phyloP scores from a whole-genome alignment of 2,888 invertebrate species.

The Plagodis dolabraria region DNA sequence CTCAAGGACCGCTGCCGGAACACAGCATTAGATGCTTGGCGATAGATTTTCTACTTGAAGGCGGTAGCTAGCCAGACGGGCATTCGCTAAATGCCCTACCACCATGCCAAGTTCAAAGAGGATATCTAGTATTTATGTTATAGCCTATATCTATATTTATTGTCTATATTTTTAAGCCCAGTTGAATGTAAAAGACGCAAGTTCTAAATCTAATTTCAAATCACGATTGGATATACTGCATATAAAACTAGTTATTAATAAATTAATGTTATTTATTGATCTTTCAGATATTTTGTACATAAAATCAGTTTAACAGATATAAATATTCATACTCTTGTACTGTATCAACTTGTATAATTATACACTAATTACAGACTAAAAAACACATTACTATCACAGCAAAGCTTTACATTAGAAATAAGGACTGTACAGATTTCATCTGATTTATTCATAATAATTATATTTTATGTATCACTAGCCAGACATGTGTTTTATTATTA shows the following conservation, averaged over 20 bases:
- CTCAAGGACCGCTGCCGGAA: too few relatives aligned
- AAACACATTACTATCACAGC: conserved; percentile 61
- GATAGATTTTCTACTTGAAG: too few relatives aligned
- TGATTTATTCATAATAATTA: conserved; percentile 17
- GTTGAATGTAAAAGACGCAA: too few relatives aligned
- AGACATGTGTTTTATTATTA: conserved; percentile 20
- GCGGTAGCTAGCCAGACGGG: too few relatives aligned
- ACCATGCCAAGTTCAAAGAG: too few relatives aligned
- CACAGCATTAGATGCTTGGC: too few relatives aligned
- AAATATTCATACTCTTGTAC: conserved; percentile 26
- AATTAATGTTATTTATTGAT: conserved; percentile 22
- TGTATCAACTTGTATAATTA: conserved; percentile 27
- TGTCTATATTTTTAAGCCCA: too few relatives aligned
- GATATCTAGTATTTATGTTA: too few relatives aligned
- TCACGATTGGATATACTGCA: too few relatives aligned
- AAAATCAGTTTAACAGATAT: conserved; percentile 36
- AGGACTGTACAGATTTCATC: conserved; percentile 35
- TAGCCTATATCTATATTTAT: too few relatives aligned
- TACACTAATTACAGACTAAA: conserved; percentile 37
- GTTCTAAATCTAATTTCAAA: too few relatives aligned
- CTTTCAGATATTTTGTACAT: conserved; percentile 26
- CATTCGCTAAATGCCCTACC: too few relatives aligned
- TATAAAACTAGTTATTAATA: conserved; percentile 9
- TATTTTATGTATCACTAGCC: conserved; percentile 20
- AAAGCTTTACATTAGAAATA: conserved; percentile 46